Conservation (phyloP, 1,140 invertebrate species). For the Drosophila sechellia region DNA sequence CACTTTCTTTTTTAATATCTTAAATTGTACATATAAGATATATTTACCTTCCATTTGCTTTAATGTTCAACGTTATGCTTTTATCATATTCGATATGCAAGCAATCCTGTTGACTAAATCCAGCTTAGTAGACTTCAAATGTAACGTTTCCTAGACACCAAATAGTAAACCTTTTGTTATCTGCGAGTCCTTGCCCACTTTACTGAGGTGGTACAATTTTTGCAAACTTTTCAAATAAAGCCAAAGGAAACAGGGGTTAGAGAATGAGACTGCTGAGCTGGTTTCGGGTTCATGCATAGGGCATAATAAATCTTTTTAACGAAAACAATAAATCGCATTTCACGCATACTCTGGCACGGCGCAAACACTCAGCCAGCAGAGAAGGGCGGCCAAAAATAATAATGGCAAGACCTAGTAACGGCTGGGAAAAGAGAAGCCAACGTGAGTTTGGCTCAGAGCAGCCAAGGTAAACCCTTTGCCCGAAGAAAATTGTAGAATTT, state of each 20-base stretch:
- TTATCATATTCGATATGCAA: not conserved
- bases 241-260: constrained; percentile 25
- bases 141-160: not conserved
- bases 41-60: not conserved
- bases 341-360: constrained; percentile 71
- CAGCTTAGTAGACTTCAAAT: not conserved
- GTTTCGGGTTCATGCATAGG: constrained; percentile 34
- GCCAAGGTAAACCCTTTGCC: constrained; percentile 44
- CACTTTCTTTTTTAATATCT: too few species aligned
- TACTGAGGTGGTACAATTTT: constrained; percentile 40
- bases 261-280: constrained; percentile 13
- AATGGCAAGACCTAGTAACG: constrained; percentile 42
- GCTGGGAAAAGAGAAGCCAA: constrained; percentile 24
- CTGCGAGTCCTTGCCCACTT: not conserved
- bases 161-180: constrained; percentile 4
- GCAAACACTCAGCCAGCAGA: constrained; percentile 4
- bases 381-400: constrained; percentile 25
- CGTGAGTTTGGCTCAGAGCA: constrained; percentile 2
- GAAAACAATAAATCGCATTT: constrained; percentile 82
- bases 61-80: not conserved
- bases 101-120: not conserved
- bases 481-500: constrained; percentile 53
- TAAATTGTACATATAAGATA: too few species aligned
- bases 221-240: constrained; percentile 77
- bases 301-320: constrained; percentile 80